These are phyloP conservation scores for Temnothorax unifasciatus DNA, from an alignment of 2,888 invertebrate species.

Conservation along the genomic window DNA sequence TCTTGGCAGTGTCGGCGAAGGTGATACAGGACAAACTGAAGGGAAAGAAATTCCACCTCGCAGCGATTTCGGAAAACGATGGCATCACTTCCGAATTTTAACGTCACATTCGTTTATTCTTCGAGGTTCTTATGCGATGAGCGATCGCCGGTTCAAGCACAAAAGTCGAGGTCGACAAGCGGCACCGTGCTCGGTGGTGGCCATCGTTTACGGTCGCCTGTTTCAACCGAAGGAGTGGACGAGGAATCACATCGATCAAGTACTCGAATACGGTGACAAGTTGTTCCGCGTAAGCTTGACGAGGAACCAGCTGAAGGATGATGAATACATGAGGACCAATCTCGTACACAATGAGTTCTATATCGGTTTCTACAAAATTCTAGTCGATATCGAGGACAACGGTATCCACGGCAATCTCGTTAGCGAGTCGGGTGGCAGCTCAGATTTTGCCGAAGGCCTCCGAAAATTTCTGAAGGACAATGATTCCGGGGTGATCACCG, in stretches of 20 bases:
- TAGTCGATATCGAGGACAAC: conserved; percentile 77
- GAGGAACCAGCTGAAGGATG: conserved; percentile 70
- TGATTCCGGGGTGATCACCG: conserved; percentile 86
- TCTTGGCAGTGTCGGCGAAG: conserved; percentile 55
- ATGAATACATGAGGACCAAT: conserved; percentile 75
- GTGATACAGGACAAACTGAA: conserved; percentile 40
- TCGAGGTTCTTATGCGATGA: conserved; percentile 78
- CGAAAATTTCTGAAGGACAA: conserved; percentile 85
- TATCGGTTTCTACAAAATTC: conserved; percentile 79
- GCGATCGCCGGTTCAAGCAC: conserved; percentile 77
- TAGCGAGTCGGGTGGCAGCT: conserved; percentile 77
- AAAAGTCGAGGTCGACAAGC: conserved; percentile 80
- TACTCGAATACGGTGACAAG: conserved; percentile 80
- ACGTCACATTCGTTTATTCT: conserved; percentile 75
- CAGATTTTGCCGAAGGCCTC: conserved; percentile 83
- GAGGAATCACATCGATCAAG: conserved; percentile 72
- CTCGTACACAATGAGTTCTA: conserved; percentile 80
- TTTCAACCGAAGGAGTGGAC: conserved; percentile 80
- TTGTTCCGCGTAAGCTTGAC: conserved; percentile 77
- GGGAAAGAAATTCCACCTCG: neutral
- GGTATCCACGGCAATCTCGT: conserved; percentile 79
- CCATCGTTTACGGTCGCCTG: conserved; percentile 78
- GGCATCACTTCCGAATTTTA: conserved; percentile 77
- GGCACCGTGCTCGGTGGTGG: conserved; percentile 76
- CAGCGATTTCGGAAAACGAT: conserved; percentile 66